phyloP scores from a whole-genome alignment of 2,888 invertebrate species.

The Parelbella ahira region DNA sequence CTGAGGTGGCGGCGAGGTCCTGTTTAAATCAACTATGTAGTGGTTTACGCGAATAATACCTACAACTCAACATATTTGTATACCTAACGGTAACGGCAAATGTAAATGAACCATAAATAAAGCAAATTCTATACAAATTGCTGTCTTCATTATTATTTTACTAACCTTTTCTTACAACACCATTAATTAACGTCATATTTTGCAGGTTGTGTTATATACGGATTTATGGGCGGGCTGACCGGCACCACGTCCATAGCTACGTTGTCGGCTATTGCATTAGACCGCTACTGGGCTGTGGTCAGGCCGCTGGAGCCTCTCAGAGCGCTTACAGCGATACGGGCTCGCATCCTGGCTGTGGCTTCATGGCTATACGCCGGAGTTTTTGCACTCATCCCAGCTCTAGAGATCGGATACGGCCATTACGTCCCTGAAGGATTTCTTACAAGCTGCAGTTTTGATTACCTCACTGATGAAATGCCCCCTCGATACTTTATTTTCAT shows the following conservation, averaged over 20 bases:
- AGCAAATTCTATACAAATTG: no score
- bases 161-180: no score
- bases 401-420: conserved; percentile 84
- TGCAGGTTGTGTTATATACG: conserved; percentile 89
- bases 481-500: conserved; percentile 86
- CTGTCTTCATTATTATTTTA: no score
- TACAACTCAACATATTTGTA: no score
- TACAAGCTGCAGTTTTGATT: conserved; percentile 93
- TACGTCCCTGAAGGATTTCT: conserved; percentile 92
- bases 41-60: no score
- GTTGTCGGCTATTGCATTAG: conserved; percentile 88
- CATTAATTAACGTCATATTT: no score
- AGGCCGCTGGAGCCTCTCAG: conserved; percentile 86
- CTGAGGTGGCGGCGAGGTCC: no score
- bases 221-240: conserved; percentile 89
- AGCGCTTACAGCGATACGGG: conserved; percentile 81
- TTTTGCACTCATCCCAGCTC: conserved; percentile 86
- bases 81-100: no score
- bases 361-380: conserved; percentile 87
- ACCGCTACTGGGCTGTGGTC: conserved; percentile 90
- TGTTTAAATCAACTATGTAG: no score
- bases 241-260: conserved; percentile 91
- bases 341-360: conserved; percentile 80
- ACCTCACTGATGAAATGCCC: conserved; percentile 83
- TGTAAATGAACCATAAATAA: no score